phyloP scores from a whole-genome alignment of 2,888 invertebrate genomes.

The Plemyria rubiginata region DNA sequence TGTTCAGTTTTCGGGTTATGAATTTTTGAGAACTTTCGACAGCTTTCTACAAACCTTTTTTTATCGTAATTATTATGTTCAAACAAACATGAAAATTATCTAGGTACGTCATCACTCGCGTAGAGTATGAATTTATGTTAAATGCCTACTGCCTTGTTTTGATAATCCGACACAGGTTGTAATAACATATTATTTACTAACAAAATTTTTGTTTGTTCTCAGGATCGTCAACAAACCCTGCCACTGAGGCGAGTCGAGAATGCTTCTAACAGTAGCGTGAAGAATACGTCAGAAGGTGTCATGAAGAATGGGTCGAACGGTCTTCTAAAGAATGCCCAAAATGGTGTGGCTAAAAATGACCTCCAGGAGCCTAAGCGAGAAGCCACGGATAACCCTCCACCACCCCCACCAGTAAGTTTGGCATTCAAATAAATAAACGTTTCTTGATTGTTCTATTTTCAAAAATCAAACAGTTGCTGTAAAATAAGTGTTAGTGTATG shows the following conservation, averaged over 20 bases:
- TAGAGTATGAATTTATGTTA: too few relatives aligned
- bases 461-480: too few relatives aligned
- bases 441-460: too few relatives aligned
- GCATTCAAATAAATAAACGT: too few relatives aligned
- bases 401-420: constrained; percentile 86
- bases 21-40: too few relatives aligned
- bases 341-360: constrained; percentile 40
- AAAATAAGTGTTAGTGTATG: too few relatives aligned
- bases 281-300: constrained; percentile 19
- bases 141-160: background rate
- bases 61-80: too few relatives aligned
- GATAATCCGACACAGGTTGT: background rate
- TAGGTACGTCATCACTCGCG: too few relatives aligned
- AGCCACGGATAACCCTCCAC: constrained; percentile 77
- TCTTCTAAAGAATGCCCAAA: constrained; percentile 30
- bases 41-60: too few relatives aligned
- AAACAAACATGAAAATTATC: too few relatives aligned
- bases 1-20: too few relatives aligned
- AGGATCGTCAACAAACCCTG: constrained; percentile 75
- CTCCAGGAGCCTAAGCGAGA: constrained; percentile 53
- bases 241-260: constrained; percentile 57
- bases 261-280: constrained; percentile 21
- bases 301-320: constrained; percentile 24
- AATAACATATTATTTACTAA: constrained; percentile 1
- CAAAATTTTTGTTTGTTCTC: constrained; percentile 33